These are phyloP conservation scores for Proterorhinus semilunaris DNA, from an alignment of 2,113 vertebrate species.

Conservation along the genomic window DNA sequence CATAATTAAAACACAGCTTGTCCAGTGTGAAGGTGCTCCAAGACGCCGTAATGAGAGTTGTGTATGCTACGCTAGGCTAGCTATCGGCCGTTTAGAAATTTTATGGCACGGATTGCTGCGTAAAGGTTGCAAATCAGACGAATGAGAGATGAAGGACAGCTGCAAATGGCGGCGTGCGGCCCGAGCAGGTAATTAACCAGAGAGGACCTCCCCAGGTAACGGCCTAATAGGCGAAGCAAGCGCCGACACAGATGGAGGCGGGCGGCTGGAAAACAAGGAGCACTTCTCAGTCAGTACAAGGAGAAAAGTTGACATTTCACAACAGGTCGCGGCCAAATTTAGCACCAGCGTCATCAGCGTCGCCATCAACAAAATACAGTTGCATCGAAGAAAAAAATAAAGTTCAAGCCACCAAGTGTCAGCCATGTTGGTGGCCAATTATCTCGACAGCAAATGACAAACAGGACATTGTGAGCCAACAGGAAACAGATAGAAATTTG, in stretches of 20 bases:
- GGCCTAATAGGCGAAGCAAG: slow-evolving; percentile 56
- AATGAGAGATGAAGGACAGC: slow-evolving; percentile 75
- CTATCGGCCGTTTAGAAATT: slow-evolving; percentile 65
- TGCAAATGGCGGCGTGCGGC: slow-evolving; percentile 75
- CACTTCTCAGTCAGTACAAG: slow-evolving; percentile 20
- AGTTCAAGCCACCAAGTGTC: neutral
- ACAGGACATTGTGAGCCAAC: neutral
- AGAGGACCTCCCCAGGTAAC: slow-evolving; percentile 67
- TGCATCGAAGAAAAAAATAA: neutral
- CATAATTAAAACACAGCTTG: slow-evolving; percentile 57
- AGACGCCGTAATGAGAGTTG: slow-evolving; percentile 62
- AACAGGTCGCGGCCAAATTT: slow-evolving; percentile 19
- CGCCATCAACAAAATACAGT: neutral
- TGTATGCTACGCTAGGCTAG: slow-evolving; percentile 61
- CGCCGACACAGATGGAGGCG: slow-evolving; percentile 46
- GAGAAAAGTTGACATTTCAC: neutral
- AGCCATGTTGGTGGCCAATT: neutral
- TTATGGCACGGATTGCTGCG: slow-evolving; percentile 63
- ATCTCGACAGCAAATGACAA: neutral
- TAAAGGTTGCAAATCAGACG: slow-evolving; percentile 69
- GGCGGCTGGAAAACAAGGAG: slow-evolving; percentile 31
- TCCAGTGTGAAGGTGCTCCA: slow-evolving; percentile 28
- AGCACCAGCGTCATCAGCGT: neutral
- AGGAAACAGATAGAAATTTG: neutral
- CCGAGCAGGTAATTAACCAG: slow-evolving; percentile 72